Conservation (phyloP, 2,797 vertebrate species). For the Yasuhikotakia modesta region DNA sequence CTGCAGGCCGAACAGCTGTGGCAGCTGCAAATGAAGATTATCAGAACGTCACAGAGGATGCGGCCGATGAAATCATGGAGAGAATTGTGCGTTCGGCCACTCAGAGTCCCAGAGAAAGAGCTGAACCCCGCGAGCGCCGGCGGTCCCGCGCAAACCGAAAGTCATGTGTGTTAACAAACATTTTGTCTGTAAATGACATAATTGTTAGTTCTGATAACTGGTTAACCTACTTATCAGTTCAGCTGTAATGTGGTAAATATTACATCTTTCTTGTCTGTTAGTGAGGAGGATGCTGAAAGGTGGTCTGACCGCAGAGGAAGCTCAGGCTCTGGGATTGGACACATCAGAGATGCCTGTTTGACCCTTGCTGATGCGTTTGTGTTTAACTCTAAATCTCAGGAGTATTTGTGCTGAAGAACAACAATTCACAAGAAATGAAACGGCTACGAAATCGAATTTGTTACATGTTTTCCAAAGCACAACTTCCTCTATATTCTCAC, state of each 20-base stretch:
- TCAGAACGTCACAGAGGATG: conserved; percentile 80
- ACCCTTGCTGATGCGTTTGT: conserved; percentile 48
- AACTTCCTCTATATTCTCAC: too few relatives aligned
- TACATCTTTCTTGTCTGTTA: conserved; percentile 55
- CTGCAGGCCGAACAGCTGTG: conserved; percentile 78
- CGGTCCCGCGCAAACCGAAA: conserved; percentile 92
- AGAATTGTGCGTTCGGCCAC: conserved; percentile 93
- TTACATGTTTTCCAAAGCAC: background rate
- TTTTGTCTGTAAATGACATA: background rate
- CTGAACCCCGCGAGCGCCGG: conserved; percentile 88
- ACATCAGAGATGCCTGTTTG: conserved; percentile 84
- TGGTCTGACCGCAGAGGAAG: conserved; percentile 91
- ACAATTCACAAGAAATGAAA: background rate
- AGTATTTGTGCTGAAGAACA: background rate
- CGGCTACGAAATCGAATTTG: background rate
- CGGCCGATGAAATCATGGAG: conserved; percentile 96
- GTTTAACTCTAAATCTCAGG: conserved; percentile 19
- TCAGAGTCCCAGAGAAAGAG: conserved; percentile 88
- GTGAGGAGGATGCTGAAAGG: conserved; percentile 94
- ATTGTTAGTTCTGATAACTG: too few relatives aligned
- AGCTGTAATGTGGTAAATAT: background rate
- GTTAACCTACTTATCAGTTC: background rate
- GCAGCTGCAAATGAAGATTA: conserved; percentile 78
- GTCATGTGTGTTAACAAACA: conserved; percentile 74
- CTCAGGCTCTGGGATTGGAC: conserved; percentile 88